phyloP scores from a whole-genome alignment of 2,113 vertebrate genomes.

The Dolichallabes microphthalmus region DNA sequence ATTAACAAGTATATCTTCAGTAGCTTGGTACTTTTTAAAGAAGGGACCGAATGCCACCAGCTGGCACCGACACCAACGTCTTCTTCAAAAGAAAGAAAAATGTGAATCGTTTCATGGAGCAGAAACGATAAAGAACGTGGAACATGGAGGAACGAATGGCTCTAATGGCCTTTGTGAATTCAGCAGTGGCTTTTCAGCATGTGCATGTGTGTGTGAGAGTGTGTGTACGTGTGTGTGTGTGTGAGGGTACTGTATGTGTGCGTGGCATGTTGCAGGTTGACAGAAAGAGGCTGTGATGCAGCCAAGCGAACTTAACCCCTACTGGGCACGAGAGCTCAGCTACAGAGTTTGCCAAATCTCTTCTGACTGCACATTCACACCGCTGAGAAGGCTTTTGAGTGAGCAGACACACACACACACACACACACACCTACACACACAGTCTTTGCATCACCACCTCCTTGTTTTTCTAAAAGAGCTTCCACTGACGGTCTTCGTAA shows the following conservation, averaged over 20 bases:
- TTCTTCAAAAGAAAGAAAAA: conserved; percentile 45
- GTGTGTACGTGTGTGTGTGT: conserved; percentile 10
- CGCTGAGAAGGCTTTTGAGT: conserved; percentile 35
- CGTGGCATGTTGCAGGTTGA: conserved; percentile 66
- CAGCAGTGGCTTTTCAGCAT: conserved; percentile 73
- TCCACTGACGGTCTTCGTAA: conserved; percentile 29
- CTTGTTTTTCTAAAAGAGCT: conserved; percentile 39
- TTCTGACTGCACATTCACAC: conserved; percentile 57
- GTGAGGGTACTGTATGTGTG: conserved; percentile 20
- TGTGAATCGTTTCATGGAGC: conserved; percentile 75
- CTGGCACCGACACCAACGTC: conserved; percentile 54
- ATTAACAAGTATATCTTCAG: conserved; percentile 7
- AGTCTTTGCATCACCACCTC: conserved; percentile 26
- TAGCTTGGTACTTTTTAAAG: conserved; percentile 60
- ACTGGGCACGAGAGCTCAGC: conserved; percentile 66
- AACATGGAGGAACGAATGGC: conserved; percentile 77
- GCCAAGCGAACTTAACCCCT: conserved; percentile 80
- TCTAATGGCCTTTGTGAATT: conserved; percentile 71
- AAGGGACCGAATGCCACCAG: conserved; percentile 59
- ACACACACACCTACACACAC: conserved; percentile 23
- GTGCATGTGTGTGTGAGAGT: conserved; percentile 25
- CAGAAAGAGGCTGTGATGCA: conserved; percentile 80
- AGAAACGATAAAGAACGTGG: conserved; percentile 79
- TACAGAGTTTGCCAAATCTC: conserved; percentile 52
- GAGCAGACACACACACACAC: background rate